phyloP scores from a whole-genome alignment of 2,888 invertebrate species.

The Carcina quercana region DNA sequence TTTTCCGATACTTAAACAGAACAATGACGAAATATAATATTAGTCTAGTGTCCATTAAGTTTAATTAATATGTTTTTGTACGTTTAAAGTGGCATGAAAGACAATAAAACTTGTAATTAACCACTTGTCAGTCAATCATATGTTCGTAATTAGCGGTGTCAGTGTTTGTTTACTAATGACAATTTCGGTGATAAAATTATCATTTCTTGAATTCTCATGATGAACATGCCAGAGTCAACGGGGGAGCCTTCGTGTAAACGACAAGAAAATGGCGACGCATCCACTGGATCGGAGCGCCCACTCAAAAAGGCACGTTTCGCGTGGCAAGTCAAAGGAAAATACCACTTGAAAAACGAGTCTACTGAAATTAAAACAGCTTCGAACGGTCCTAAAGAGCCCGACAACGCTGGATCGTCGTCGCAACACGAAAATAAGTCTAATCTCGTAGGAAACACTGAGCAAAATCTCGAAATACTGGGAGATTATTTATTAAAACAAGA shows the following conservation, averaged over 20 bases:
- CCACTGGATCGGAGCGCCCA: constrained; percentile 70
- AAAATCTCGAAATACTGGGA: constrained; percentile 51
- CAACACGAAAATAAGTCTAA: constrained; percentile 28
- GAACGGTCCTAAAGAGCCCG: constrained; percentile 19
- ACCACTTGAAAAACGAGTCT: constrained; percentile 69
- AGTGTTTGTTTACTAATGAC: constrained; percentile 68
- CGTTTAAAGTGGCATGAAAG: background rate
- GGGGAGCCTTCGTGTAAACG: constrained; percentile 67
- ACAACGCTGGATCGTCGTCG: constrained; percentile 27
- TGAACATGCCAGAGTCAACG: constrained; percentile 48
- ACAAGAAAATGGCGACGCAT: constrained; percentile 69
- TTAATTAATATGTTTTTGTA: no score
- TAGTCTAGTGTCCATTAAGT: no score
- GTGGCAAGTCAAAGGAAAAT: constrained; percentile 80
- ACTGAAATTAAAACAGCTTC: constrained; percentile 23
- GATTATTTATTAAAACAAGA: constrained; percentile 56
- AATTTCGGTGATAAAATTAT: constrained; percentile 25
- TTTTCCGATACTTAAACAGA: no score
- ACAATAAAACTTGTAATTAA: constrained; percentile 38
- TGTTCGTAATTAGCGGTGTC: constrained; percentile 67
- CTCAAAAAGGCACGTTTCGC: constrained; percentile 79
- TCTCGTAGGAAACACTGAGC: constrained; percentile 36
- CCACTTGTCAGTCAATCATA: constrained; percentile 65
- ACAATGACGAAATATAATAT: no score
- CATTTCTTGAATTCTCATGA: constrained; percentile 29